Evolutionary conservation across 2,113 vertebrate genomes (phyloP).

Genomic region (Lagopus leucura): DNA sequence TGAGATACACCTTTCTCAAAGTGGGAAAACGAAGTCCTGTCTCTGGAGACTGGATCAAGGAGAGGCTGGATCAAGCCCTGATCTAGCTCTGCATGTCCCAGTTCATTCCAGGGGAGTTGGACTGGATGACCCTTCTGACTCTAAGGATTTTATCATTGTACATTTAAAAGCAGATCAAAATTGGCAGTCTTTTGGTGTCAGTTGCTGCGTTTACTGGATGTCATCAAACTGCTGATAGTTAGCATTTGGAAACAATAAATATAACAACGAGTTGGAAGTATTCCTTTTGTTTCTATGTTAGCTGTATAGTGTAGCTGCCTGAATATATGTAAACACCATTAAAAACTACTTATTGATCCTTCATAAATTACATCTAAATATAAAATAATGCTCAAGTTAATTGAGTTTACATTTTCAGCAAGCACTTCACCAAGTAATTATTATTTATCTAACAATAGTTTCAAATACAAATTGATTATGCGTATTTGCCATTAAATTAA

Average conservation of each 20-base stretch:
- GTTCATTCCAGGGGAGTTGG: no score
- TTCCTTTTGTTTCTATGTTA: neutral
- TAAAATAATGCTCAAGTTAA: constrained; percentile 59
- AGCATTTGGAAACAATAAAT: constrained; percentile 15
- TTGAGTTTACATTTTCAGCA: constrained; percentile 58
- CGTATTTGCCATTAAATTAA: constrained; percentile 50
- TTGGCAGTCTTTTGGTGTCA: neutral
- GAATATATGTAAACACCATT: constrained; percentile 32
- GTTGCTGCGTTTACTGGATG: neutral
- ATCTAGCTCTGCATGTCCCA: no score
- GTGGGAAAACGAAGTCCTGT: neutral
- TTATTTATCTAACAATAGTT: constrained; percentile 58
- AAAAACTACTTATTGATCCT: constrained; percentile 14
- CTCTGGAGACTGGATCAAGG: no score
- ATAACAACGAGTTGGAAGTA: constrained; percentile 4
- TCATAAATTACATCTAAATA: constrained; percentile 45
- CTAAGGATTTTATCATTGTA: neutral
- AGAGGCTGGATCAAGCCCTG: no score
- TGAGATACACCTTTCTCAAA: neutral
- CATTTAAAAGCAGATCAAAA: neutral
- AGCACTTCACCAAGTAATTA: constrained; percentile 44
- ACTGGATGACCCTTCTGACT: no score
- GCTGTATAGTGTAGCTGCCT: constrained; percentile 8
- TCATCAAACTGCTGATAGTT: constrained; percentile 34
- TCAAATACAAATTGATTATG: constrained; percentile 41